Evolutionary conservation across 2,888 invertebrate species (phyloP).

Genomic region (Eupithecia centaureata): DNA sequence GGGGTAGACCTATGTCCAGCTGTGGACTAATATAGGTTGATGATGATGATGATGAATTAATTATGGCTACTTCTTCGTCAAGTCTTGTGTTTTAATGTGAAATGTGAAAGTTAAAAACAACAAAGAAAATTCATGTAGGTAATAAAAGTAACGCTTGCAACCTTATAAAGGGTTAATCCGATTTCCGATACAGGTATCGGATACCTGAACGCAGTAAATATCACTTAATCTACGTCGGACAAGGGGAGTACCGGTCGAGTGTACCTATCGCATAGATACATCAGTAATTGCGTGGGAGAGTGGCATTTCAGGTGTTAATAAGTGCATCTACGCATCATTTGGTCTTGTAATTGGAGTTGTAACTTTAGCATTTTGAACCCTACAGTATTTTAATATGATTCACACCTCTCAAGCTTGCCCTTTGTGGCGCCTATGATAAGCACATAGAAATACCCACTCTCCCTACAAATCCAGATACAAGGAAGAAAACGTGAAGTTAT

Average conservation of each 20-base stretch:
- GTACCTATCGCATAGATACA: constrained; percentile 28
- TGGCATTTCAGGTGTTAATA: constrained; percentile 57
- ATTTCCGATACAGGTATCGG: not conserved
- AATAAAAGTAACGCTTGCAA: not conserved
- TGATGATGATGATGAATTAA: no score
- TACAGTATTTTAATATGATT: not conserved
- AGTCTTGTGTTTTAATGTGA: no score
- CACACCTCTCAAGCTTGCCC: not conserved
- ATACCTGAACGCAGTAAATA: not conserved
- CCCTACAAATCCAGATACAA: not conserved
- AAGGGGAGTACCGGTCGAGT: constrained; percentile 25
- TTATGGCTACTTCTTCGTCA: no score
- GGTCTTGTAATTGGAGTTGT: constrained; percentile 14
- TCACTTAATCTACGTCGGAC: not conserved
- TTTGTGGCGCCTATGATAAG: not conserved
- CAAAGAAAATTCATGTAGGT: not conserved
- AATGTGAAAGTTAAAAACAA: no score
- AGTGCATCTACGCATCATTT: constrained; percentile 36
- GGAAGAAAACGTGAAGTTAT: not conserved
- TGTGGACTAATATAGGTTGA: no score
- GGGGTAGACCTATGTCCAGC: no score
- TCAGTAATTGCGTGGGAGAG: constrained; percentile 49
- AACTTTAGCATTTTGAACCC: constrained; percentile 4
- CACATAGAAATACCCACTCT: not conserved
- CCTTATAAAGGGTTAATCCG: not conserved